Base-by-base conservation (phyloP, 2,888 invertebrate species). In the Trichopoda pennipes region DNA sequence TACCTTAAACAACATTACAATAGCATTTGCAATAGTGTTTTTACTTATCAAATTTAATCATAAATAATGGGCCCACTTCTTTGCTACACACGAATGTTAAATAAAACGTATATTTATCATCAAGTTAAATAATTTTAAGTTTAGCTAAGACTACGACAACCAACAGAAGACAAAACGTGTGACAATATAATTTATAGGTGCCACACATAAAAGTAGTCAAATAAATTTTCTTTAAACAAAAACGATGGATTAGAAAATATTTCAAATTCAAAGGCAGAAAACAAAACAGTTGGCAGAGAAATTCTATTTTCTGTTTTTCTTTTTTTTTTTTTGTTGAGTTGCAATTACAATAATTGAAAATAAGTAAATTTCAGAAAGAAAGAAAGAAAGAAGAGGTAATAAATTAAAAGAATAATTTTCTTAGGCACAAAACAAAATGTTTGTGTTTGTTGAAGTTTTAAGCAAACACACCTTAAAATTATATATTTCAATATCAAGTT, bases 101-200 rank as follows among this genome's bases (percentile, higher is more conserved):
- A 55, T 60, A 70, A 38, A 49, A 42, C 44, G 19, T 58, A 35
- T 32, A 47, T 49, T 51, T 19, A 19, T 16, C 4, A 6, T 28
- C n/a, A 38, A 56, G 6, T 19, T n/a, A 61, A 32, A 60, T 28
- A 69, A 9, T 49, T 49, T 12, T 44, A 19, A 17, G 9, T 10
- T 38, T 8, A 28, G 42, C 7, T 8, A 21, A 38, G 21, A 51
- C 10, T 14, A 28, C 35, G 19, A 16, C 58, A 23, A 56, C 51
- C 38, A 73, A 49, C 38, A 63, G 44, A 56, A 74, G 55, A 64
- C 64, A 66, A 76, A 68, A 64, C 63, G 58, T 77, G 77, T 76
- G 81, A 81, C 81, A 81, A 63, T 81, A 69, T 77, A 69, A 77
- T 77, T 81, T 77, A 81, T 81, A 60, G 42, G 7, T 63, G 72